Evolutionary conservation across 2,888 invertebrate genomes (phyloP).

Genomic region (Xylota segnis): DNA sequence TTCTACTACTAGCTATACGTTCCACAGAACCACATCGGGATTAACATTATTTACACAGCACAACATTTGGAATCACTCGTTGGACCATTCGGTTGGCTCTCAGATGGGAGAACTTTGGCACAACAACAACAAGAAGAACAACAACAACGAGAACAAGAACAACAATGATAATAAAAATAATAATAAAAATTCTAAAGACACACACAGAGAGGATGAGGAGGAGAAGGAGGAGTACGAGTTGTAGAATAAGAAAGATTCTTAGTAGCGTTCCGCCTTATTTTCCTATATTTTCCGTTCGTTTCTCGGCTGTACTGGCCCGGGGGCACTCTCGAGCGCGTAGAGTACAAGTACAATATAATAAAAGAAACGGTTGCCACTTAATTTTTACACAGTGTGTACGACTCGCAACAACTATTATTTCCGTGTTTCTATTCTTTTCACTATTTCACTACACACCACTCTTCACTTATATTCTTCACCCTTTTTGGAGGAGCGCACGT

Average conservation of each 20-base stretch:
- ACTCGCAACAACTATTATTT: constrained; percentile 67
- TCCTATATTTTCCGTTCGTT: constrained; percentile 31
- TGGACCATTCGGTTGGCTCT: background rate
- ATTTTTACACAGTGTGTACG: constrained; percentile 67
- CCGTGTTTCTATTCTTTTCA: constrained; percentile 74
- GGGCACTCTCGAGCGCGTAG: constrained; percentile 63
- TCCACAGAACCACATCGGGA: constrained; percentile 70
- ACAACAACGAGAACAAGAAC: constrained; percentile 32
- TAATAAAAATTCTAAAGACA: constrained; percentile 17
- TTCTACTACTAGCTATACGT: constrained; percentile 70
- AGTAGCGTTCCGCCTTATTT: constrained; percentile 62
- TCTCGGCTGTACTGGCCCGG: constrained; percentile 54
- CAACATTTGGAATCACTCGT: constrained; percentile 70
- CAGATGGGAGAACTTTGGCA: constrained; percentile 25
- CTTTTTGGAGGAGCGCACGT: constrained; percentile 49
- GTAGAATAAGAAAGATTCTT: constrained; percentile 28
- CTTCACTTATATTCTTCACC: constrained; percentile 56
- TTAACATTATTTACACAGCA: constrained; percentile 73
- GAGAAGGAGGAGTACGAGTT: background rate
- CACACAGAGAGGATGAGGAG: background rate
- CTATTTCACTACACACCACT: constrained; percentile 48
- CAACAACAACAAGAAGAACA: constrained; percentile 23
- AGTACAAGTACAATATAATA: constrained; percentile 37
- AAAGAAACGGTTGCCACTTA: constrained; percentile 64
- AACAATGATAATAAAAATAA: constrained; percentile 20